phyloP scores from a whole-genome alignment of 1,140 invertebrate species.

The Drosophila novamexicana region DNA sequence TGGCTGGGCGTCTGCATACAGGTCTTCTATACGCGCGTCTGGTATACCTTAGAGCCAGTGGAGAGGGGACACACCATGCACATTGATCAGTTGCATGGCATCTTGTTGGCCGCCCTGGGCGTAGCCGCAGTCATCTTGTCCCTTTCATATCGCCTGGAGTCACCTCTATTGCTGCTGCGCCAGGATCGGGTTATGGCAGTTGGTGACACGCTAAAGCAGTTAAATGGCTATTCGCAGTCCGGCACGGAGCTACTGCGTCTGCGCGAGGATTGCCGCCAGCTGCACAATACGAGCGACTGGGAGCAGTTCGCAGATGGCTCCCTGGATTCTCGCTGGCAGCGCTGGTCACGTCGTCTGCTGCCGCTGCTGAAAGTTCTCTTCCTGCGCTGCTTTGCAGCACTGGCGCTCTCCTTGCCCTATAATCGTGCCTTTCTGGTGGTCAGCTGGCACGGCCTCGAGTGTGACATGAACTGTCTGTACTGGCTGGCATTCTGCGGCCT shows the following conservation, averaged over 20 bases:
- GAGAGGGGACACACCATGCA: constrained; percentile 58
- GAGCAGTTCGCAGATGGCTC: constrained; percentile 50
- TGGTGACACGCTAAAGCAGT: constrained; percentile 61
- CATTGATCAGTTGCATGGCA: constrained; percentile 74
- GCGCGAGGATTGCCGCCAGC: constrained; percentile 69
- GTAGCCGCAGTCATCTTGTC: constrained; percentile 59
- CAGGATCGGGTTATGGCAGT: constrained; percentile 70
- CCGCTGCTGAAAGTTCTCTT: constrained; percentile 69
- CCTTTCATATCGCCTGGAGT: constrained; percentile 61
- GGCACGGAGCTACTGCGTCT: constrained; percentile 62
- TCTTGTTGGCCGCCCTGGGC: constrained; percentile 58
- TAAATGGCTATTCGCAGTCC: constrained; percentile 49
- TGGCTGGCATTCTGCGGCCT: constrained; percentile 69
- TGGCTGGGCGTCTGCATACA: constrained; percentile 75
- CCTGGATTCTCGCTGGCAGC: constrained; percentile 14
- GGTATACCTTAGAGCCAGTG: constrained; percentile 63
- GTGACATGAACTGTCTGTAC: constrained; percentile 76
- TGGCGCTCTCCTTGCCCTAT: constrained; percentile 69
- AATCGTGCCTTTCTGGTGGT: constrained; percentile 72
- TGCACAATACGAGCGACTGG: constrained; percentile 68
- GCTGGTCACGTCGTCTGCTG: constrained; percentile 34
- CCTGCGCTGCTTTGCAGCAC: constrained; percentile 63
- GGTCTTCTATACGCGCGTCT: constrained; percentile 70
- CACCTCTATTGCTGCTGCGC: constrained; percentile 66
- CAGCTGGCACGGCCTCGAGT: constrained; percentile 73